These are phyloP conservation scores for Oriolus oriolus DNA, from an alignment of 2,113 vertebrate species.

Conservation along the genomic window DNA sequence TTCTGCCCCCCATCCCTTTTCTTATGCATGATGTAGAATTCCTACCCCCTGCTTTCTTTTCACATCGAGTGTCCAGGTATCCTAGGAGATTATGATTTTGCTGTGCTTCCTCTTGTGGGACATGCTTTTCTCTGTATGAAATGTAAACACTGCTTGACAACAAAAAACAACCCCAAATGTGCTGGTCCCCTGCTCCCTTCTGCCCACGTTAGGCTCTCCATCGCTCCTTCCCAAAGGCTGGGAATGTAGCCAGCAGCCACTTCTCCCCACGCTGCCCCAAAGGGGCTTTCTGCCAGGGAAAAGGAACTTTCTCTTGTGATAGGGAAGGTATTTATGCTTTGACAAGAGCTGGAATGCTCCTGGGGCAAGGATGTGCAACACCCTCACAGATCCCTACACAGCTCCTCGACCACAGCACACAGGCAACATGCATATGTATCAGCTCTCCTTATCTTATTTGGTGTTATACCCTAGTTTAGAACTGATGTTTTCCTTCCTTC, in stretches of 20 bases:
- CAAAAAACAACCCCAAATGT: neutral
- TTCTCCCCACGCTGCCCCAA: neutral
- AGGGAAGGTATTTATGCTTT: neutral
- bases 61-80: neutral
- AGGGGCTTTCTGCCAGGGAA: neutral
- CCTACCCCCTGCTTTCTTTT: neutral
- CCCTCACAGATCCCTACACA: neutral
- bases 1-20: neutral
- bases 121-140: conserved; percentile 6
- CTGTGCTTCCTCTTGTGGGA: conserved; percentile 39
- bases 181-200: neutral
- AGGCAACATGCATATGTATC: conserved; percentile 16
- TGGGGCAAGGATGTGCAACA: neutral
- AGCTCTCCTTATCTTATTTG: neutral
- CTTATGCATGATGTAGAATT: neutral
- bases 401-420: neutral
- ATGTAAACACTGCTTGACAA: conserved; percentile 14
- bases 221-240: neutral
- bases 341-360: neutral
- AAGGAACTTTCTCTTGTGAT: neutral
- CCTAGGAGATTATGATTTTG: conserved; percentile 25
- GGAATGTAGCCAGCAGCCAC: neutral
- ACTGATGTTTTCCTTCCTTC: neutral
- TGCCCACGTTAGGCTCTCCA: neutral
- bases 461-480: neutral